A percentile compares a stretch with the other conserved stretches of the same genome.
Conservation (phyloP, 2,113 vertebrate species). For the Chelonoidis abingdonii region DNA sequence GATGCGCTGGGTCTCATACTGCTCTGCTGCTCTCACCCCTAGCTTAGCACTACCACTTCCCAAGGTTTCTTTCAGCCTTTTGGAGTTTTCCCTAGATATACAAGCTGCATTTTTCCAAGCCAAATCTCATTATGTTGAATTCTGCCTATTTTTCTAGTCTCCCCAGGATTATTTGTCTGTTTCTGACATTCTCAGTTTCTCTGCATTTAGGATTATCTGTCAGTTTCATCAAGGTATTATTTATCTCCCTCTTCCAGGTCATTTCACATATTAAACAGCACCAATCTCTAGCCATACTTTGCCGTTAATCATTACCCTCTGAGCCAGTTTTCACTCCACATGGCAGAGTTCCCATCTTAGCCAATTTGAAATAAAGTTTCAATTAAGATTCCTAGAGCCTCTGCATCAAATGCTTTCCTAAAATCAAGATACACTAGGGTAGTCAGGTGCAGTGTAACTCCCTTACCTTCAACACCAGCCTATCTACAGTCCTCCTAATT, state of each 20-base stretch:
- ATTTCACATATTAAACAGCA: neutral
- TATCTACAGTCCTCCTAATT: neutral
- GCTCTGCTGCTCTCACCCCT: neutral
- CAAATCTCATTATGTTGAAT: neutral
- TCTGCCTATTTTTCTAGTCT: neutral
- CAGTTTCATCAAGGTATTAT: neutral
- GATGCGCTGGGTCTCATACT: neutral
- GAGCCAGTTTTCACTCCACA: rapidly evolving
- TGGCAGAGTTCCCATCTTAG: neutral
- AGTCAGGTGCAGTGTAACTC: neutral
- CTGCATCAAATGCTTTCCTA: neutral
- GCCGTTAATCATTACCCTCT: neutral
- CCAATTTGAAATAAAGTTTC: neutral
- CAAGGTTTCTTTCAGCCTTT: neutral
- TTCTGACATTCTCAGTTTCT: neutral
- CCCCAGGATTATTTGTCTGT: neutral
- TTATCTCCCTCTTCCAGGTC: neutral
- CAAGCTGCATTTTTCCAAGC: neutral
- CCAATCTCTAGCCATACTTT: neutral
- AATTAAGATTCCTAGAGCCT: neutral
- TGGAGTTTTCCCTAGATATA: rapidly evolving
- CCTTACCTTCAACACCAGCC: rapidly evolving
- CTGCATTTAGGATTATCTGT: neutral
- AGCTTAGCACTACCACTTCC: neutral
- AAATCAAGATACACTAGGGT: neutral